Conservation (phyloP, 92 coral and sea anemone species). For the Phenganax subtilis region DNA sequence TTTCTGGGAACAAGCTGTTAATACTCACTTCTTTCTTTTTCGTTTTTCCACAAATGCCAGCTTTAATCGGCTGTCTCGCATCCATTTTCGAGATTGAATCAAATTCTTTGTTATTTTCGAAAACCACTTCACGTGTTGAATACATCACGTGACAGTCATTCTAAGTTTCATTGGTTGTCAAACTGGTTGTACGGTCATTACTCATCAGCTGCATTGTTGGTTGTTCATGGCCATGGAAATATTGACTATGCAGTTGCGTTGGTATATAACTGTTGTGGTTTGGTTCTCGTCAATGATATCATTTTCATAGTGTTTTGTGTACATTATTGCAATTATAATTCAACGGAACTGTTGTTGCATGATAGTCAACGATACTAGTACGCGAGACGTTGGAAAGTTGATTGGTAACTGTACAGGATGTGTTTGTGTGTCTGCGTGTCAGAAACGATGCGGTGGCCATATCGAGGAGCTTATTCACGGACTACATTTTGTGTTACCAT, state of each 20-base stretch:
- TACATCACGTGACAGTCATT: constrained; percentile 29
- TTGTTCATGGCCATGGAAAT: not conserved
- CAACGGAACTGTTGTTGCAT: no score
- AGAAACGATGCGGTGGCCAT: no score
- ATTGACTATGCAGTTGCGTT: not conserved
- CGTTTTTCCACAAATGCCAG: constrained; percentile 42
- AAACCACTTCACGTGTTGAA: constrained; percentile 45
- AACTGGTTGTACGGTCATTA: not conserved
- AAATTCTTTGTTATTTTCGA: constrained; percentile 50
- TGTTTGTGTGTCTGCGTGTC: no score
- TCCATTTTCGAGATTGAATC: constrained; percentile 26
- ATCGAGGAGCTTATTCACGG: no score
- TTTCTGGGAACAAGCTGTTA: constrained; percentile 95
- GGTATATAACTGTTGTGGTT: not conserved
- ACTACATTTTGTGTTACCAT: no score
- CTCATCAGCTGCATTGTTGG: not conserved
- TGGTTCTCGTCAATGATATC: no score
- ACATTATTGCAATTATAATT: no score
- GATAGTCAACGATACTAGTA: no score
- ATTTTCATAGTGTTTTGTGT: no score
- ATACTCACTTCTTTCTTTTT: constrained; percentile 78
- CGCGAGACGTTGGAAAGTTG: no score
- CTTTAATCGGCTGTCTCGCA: constrained; percentile 14
- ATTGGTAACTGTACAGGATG: no score
- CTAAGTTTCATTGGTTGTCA: constrained; percentile 19